These are phyloP conservation scores for Macrostomum lignano DNA, from an alignment of 1,140 invertebrate species.

Conservation along the genomic window DNA sequence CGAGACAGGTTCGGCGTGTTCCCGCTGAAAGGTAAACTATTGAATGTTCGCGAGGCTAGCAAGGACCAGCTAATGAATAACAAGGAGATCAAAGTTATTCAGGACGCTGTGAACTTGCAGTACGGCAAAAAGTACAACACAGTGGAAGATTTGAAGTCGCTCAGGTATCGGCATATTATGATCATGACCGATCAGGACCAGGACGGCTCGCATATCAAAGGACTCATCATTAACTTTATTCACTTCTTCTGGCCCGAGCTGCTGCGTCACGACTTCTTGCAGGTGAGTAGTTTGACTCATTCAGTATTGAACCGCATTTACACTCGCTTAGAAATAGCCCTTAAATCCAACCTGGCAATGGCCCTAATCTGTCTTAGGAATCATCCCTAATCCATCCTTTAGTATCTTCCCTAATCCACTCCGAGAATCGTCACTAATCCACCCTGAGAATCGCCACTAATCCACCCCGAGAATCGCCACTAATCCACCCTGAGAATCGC, in stretches of 20 bases:
- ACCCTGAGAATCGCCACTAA: too few species aligned
- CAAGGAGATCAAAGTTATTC: conserved; percentile 80
- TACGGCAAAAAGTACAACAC: conserved; percentile 85
- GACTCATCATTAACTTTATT: conserved; percentile 87
- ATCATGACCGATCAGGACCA: conserved; percentile 98
- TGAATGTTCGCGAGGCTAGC: conserved; percentile 87
- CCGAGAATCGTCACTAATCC: too few species aligned
- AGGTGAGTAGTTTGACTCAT: too few species aligned
- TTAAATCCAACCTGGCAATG: too few species aligned
- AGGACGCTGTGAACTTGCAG: conserved; percentile 69
- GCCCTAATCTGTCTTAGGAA: too few species aligned
- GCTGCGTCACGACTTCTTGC: conserved; percentile 57
- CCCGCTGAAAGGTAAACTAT: conserved; percentile 78
- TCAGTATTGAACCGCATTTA: too few species aligned
- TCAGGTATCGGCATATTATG: conserved; percentile 87
- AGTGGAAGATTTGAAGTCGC: conserved; percentile 54
- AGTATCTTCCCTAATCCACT: too few species aligned
- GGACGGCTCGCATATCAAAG: conserved; percentile 97
- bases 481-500: too few species aligned
- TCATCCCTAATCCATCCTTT: too few species aligned
- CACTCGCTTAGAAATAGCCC: too few species aligned
- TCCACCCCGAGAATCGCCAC: too few species aligned
- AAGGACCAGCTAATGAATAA: conserved; percentile 90
- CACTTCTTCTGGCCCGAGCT: conserved; percentile 91
- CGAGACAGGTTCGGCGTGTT: conserved; percentile 88